A percentile compares a stretch with the other conserved stretches of the same genome.
Evolutionary conservation across 2,113 vertebrate genomes (phyloP).

Genomic region (Archocentrus centrarchus): DNA sequence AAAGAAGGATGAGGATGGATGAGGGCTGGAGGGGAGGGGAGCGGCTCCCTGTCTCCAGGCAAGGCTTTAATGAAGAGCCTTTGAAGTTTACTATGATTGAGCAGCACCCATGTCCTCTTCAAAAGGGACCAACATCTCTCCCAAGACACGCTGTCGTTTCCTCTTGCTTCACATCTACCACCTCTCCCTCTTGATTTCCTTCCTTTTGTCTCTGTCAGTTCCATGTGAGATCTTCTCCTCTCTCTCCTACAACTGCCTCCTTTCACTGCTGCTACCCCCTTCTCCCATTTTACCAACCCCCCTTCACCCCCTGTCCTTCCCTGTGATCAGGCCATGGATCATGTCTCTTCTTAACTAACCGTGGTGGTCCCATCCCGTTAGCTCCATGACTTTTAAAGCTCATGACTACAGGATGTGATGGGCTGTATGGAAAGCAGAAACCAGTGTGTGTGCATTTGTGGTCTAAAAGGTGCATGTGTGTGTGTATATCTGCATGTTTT

Average conservation of each 20-base stretch:
- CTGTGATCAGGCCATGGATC: constrained; percentile 71
- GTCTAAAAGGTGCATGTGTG: neutral
- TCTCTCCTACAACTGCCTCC: constrained; percentile 3
- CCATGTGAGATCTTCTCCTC: constrained; percentile 20
- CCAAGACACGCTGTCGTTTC: constrained; percentile 25
- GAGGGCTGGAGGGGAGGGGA: neutral
- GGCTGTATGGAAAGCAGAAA: neutral
- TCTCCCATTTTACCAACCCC: neutral
- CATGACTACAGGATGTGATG: constrained; percentile 7
- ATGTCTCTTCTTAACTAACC: constrained; percentile 64
- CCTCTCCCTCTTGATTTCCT: constrained; percentile 30
- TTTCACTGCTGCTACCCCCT: constrained; percentile 6
- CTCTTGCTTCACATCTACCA: constrained; percentile 12
- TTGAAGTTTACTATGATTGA: constrained; percentile 74
- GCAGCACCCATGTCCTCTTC: constrained; percentile 53
- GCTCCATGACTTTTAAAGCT: constrained; percentile 47
- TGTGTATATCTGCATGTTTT: constrained; percentile 11
- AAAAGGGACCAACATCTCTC: constrained; percentile 47
- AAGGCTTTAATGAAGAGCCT: constrained; percentile 71
- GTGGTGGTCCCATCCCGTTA: constrained; percentile 51
- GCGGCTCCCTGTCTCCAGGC: constrained; percentile 49
- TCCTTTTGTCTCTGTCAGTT: constrained; percentile 45
- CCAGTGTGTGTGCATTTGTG: neutral
- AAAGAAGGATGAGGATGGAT: constrained; percentile 39
- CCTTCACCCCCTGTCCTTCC: constrained; percentile 11